phyloP scores from a whole-genome alignment of 2,888 invertebrate species.

The Synanthedon vespiformis region DNA sequence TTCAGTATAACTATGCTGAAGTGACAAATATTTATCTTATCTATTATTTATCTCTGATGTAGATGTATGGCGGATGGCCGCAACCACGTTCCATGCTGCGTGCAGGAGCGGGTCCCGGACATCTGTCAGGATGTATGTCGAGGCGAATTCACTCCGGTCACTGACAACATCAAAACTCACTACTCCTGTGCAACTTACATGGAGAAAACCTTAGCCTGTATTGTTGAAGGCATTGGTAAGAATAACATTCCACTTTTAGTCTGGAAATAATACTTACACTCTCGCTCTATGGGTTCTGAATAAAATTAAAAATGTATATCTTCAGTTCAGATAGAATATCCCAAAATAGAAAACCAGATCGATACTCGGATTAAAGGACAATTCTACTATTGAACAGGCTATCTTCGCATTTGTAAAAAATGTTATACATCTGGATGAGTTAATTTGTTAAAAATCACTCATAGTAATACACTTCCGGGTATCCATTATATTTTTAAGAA shows the following conservation, averaged over 20 bases:
- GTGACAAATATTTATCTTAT: not conserved
- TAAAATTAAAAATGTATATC: no score
- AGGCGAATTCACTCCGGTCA: conserved; percentile 87
- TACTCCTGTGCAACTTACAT: conserved; percentile 88
- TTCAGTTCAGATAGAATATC: no score
- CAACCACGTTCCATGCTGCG: conserved; percentile 88
- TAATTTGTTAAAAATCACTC: no score
- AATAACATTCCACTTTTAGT: not conserved
- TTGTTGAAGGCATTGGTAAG: conserved; percentile 80
- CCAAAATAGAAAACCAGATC: no score
- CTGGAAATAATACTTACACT: no score
- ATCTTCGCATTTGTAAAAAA: no score
- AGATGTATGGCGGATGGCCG: conserved; percentile 84
- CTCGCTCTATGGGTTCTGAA: no score
- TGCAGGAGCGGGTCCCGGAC: conserved; percentile 83
- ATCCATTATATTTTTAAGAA: no score
- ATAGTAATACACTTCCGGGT: no score
- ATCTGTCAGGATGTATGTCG: conserved; percentile 88
- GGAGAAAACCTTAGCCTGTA: conserved; percentile 84
- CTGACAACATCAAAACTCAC: conserved; percentile 85
- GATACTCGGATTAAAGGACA: no score
- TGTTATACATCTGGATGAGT: no score
- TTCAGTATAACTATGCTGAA: not conserved
- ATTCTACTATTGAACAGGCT: no score
- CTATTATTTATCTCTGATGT: not conserved